Conservation (phyloP, 2,113 vertebrate species). For the Brachyhypopomus occidentalis region DNA sequence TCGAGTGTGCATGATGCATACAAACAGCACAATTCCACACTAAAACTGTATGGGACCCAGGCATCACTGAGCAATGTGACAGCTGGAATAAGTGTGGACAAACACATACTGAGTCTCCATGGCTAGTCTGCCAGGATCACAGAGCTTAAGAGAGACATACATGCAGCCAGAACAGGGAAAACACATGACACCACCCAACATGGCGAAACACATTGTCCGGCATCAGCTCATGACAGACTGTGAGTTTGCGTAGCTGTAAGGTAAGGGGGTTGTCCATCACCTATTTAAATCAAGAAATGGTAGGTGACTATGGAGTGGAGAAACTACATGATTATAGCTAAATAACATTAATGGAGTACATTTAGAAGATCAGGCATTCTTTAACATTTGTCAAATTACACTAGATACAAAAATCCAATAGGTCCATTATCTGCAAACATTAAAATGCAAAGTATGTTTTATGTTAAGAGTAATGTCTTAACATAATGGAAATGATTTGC, state of each 20-base stretch:
- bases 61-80: background rate
- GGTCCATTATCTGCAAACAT: slow-evolving; percentile 48
- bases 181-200: slow-evolving; percentile 48
- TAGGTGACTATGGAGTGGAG: slow-evolving; percentile 28
- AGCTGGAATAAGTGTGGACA: slow-evolving; percentile 34
- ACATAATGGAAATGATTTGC: slow-evolving; percentile 54
- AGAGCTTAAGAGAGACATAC: slow-evolving; percentile 50
- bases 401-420: slow-evolving; percentile 34
- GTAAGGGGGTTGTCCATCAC: slow-evolving; percentile 8
- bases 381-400: slow-evolving; percentile 22
- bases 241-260: background rate
- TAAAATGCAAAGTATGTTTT: slow-evolving; percentile 41
- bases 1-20: background rate
- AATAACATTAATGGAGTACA: slow-evolving; percentile 42
- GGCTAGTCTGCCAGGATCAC: slow-evolving; percentile 44
- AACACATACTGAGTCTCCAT: slow-evolving; percentile 43
- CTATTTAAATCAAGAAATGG: slow-evolving; percentile 32
- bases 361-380: slow-evolving; percentile 28
- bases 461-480: slow-evolving; percentile 46
- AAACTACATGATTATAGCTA: slow-evolving; percentile 25
- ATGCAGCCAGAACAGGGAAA: slow-evolving; percentile 49
- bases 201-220: slow-evolving; percentile 41
- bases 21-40: slow-evolving; percentile 4
- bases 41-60: background rate
- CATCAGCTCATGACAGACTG: slow-evolving; percentile 27